Percentiles rank a stretch among this genome's conserved stretches.
Evolutionary conservation across 2,888 invertebrate genomes (phyloP).

Genomic region (Cremastobaeus sp.): DNA sequence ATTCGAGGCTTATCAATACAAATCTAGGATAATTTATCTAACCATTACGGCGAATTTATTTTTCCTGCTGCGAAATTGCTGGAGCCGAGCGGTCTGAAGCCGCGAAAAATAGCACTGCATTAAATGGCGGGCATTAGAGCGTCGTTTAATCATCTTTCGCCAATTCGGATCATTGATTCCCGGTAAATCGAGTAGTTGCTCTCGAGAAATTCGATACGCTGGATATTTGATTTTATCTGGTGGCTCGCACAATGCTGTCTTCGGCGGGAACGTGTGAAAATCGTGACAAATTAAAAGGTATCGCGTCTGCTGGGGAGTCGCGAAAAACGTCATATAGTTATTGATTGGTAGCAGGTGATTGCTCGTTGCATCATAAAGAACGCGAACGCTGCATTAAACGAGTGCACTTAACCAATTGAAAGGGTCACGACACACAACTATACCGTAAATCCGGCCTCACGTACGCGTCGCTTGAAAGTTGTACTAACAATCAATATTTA

Average conservation of each 20-base stretch:
- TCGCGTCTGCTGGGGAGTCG: conserved; percentile 5
- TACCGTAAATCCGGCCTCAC: conserved; percentile 24
- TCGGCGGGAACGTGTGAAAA: conserved; percentile 3
- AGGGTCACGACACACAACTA: conserved; percentile 52
- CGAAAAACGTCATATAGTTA: conserved; percentile 51
- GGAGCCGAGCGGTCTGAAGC: no score
- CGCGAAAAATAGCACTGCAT: no score
- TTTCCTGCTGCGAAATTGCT: no score
- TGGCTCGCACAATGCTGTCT: no score
- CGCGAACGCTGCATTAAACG: conserved; percentile 59
- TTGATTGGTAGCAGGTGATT: conserved; percentile 55
- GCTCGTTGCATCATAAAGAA: conserved; percentile 56
- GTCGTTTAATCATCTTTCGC: no score
- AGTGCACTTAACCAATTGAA: conserved; percentile 65
- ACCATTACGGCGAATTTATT: no score
- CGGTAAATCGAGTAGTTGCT: no score
- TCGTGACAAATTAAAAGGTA: conserved; percentile 14
- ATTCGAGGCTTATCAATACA: no score
- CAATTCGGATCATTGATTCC: no score
- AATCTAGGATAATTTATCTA: no score
- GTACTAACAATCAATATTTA: conserved; percentile 45
- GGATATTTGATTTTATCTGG: neutral
- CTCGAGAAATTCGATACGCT: no score
- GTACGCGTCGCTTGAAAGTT: conserved; percentile 28
- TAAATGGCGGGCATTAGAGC: no score